Base-by-base conservation (phyloP, 30 jellyfish, hydroid and myxozoan species). In the Catostylus mosaicus region DNA sequence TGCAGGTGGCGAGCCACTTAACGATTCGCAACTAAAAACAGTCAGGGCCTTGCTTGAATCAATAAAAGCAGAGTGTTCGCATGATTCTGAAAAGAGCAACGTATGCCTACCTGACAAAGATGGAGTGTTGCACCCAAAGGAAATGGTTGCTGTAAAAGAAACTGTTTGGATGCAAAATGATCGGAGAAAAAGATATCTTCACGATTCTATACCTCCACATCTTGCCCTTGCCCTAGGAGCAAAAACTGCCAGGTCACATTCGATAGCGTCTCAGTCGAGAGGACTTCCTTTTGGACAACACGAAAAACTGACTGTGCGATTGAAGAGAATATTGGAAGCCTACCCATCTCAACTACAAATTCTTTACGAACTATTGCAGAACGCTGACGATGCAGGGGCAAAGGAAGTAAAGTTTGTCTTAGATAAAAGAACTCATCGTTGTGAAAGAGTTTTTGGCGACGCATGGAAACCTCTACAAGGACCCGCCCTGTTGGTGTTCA, bases 311-410 rank as follows among this genome's bases (percentile, higher is more conserved):
- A 62, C 96, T 0, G 86, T 85, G 35, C 75, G 97, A 23, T 37
- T 90, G 67, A 90, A 82, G 60, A 90, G 88, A 32, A 85, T 90
- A 6, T 65, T 90, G 57, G 85, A 73, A 14, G 92, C 96, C 18
- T 90, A 90, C 80, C 77, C 90, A 51, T 47, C 82, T 36, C 62
- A 69, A 26, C 29, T 75, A 38, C 88, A 83, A 31, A 74, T 90
- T 34, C 73, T 89, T 0, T 46, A 90, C 14, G 97, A 90, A 73
- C 34, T 90, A 10, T 62, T 90, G 73, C 97, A 90, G 76, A 90
- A 90, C 83, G 97, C 97, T 4, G 97, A 90, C 60, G 97, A 90
- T 66, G 95, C 97, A 2, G 92, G 91, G 8, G 97, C 97, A 30
- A 90, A 83, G 1, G 77, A 83, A 68, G 92, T 90, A 30, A 60